phyloP scores from a whole-genome alignment of 2,888 invertebrate species.

The Drosophila monieri region DNA sequence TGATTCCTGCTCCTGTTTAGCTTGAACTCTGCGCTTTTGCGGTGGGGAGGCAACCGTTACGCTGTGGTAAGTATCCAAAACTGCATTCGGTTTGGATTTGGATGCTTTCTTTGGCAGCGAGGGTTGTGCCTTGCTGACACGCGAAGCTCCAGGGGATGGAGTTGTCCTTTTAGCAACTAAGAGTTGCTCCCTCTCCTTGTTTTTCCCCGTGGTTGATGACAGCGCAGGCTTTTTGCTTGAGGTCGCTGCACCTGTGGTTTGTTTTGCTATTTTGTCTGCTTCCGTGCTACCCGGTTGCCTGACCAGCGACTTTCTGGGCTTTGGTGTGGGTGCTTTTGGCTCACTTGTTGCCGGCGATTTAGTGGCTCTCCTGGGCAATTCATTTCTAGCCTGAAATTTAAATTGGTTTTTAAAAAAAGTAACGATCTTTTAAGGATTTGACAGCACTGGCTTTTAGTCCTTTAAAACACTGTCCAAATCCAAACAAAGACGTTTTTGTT shows the following conservation, averaged over 20 bases:
- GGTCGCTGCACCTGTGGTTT: constrained; percentile 31
- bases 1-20: constrained; percentile 36
- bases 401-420: constrained; percentile 10
- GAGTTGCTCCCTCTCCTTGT: constrained; percentile 44
- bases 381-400: constrained; percentile 51
- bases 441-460: constrained; percentile 34
- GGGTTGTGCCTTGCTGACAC: constrained; percentile 42
- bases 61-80: constrained; percentile 82
- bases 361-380: constrained; percentile 46
- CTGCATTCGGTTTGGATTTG: constrained; percentile 77
- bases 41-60: constrained; percentile 83
- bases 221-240: constrained; percentile 41
- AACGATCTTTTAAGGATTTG: constrained; percentile 1
- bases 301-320: constrained; percentile 35
- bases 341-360: constrained; percentile 57
- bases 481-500: constrained; percentile 16
- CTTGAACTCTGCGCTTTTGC: constrained; percentile 66
- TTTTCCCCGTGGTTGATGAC: constrained; percentile 36
- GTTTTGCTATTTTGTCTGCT: constrained; percentile 51
- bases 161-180: constrained; percentile 45
- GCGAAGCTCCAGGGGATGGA: constrained; percentile 59
- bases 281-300: constrained; percentile 54
- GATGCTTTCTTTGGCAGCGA: constrained; percentile 4
- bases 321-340: constrained; percentile 12
- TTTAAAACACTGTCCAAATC: constrained; percentile 14